Evolutionary conservation across 2,888 invertebrate species (phyloP), one percentile per base, ranked within the genome.

Genomic region (Labia minor): DNA sequence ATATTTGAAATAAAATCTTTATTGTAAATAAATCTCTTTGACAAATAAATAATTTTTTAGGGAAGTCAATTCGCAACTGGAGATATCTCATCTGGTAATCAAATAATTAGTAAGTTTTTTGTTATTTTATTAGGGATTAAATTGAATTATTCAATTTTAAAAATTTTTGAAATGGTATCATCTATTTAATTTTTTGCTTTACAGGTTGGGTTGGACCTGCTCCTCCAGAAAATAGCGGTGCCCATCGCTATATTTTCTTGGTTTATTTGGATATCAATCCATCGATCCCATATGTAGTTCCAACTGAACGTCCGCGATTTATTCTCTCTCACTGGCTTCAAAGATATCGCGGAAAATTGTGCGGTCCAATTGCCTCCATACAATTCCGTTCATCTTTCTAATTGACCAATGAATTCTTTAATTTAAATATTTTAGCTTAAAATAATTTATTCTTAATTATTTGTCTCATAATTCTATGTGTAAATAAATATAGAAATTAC

Each of bases 141-240:
- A n/a, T n/a, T n/a, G n/a, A n/a, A n/a, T n/a, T n/a, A n/a, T n/a
- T n/a, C n/a, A 33, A 33, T 33, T 33, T 33, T 33, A 33, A 33
- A 33, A 33, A 33, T 33, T 8, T 11, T 33, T 33, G 11, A 33
- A 33, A 33, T 8, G 6, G 6, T 33, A 11, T 6, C 11, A 8
- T 33, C 6, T 8, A 33, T 33, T 8, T 33, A 33, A 8, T 8
- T 33, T 33, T 11, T 33, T 6, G 33, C 65, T 67, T 69, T 70
- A 4, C 70, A 81, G 81, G 76, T 14, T 82, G 80, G 72, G 78
- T 78, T 66, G 75, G 78, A 3, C 81, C 81, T 74, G 72, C 78
- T 75, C 81, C 82, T 74, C 78, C 81, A 75, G 78, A 77, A 71
- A 79, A 78, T 65, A 74, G 78, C 0, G 81, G 81, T 64, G 72